Evolutionary conservation across 2,888 invertebrate species (phyloP), one percentile per base, ranked within the genome.

Genomic region (Lobophora halterata): DNA sequence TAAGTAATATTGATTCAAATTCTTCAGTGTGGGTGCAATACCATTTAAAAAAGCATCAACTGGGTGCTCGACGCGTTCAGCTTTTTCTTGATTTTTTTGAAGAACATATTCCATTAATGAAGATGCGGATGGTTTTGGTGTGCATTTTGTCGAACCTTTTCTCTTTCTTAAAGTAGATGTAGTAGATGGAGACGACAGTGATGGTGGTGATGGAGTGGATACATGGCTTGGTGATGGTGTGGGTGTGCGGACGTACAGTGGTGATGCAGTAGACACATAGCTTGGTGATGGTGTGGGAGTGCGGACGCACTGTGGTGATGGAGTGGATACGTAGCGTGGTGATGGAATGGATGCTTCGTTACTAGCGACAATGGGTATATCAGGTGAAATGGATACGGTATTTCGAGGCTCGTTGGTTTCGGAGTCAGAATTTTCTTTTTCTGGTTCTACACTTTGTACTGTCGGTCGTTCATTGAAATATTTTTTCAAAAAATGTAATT

Each of bases 31-130:
- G 41, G 46, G 49, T 46, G 49, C 49, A 43, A 32, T 32, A 25
- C 49, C 41, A 48, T 48, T 48, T 42, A 48, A 45, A 48, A 48
- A 48, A 48, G 48, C 48, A 44, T 48, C n/a, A 29, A 45, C 41
- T 39, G 45, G 41, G 45, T 48, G 48, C 48, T 42, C 35, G 41
- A 25, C 18, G 32, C 24, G 32, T 32, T 32, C 32, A 24, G 32
- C 38, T 38, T 42, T 43, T 34, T 33, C 43, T 43, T 43, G 46
- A 49, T 40, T 49, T 46, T 46, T 49, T 43, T 39, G 45, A 32
- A 45, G 35, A 41, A 46, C 37, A 46, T 41, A 41, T 46, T 46
- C 46, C 46, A 46, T 46, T 41, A 46, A 38, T 28, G 39, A 46
- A 37, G 36, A 43, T 46, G 42, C 36, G 33, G 49, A 42, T 49